Evolutionary conservation across 2,888 invertebrate genomes (phyloP).

Genomic region (Epistrophe eligans): DNA sequence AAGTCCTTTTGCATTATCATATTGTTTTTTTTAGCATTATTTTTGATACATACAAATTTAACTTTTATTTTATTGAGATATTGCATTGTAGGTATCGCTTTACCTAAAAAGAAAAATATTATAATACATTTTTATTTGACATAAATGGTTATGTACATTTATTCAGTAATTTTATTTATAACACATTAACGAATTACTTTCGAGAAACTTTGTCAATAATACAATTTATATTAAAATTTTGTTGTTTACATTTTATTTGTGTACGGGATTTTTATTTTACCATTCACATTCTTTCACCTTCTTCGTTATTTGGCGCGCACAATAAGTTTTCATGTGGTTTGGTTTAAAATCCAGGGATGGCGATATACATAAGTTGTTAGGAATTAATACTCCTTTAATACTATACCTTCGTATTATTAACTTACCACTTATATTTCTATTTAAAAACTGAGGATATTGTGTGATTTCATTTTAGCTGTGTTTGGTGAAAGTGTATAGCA

Average conservation of each 20-base stretch:
- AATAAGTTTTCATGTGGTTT: background rate
- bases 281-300: background rate
- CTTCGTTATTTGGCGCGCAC: background rate
- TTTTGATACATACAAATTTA: background rate
- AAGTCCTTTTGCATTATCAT: background rate
- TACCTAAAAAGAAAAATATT: no score
- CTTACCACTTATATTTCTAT: no score
- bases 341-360: background rate
- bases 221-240: background rate
- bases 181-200: background rate
- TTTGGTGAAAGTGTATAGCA: no score
- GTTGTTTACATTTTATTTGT: constrained; percentile 14
- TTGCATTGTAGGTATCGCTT: no score
- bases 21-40: background rate
- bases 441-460: no score
- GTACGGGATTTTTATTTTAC: background rate
- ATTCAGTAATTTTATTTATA: background rate
- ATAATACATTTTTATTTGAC: background rate
- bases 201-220: background rate
- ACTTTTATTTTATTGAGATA: background rate
- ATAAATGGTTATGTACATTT: no score
- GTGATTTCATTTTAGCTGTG: no score
- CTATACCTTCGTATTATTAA: background rate
- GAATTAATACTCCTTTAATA: background rate
- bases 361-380: background rate